Percentiles rank a stretch among this genome's conserved stretches.
Evolutionary conservation across 2,888 invertebrate species (phyloP).

Genomic region (Mallateleia sp.): DNA sequence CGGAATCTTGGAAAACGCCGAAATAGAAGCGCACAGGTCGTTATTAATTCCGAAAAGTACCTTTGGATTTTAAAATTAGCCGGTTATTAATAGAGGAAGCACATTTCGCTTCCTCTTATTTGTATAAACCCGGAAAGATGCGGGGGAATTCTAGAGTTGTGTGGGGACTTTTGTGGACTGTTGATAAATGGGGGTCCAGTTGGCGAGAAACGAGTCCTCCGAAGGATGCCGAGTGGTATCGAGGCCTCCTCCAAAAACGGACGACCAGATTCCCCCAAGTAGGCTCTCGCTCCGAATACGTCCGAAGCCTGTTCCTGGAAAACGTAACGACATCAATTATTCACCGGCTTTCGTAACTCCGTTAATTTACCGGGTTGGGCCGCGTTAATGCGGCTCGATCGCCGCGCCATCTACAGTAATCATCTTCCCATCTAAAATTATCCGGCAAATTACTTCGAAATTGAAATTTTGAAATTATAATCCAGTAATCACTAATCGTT

Average conservation of each 20-base stretch:
- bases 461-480: neutral
- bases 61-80: slow-evolving; percentile 49
- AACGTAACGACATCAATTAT: slow-evolving; percentile 72
- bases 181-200: slow-evolving; percentile 8
- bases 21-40: slow-evolving; percentile 8
- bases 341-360: slow-evolving; percentile 45
- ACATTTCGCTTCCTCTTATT: slow-evolving; percentile 23
- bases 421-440: neutral
- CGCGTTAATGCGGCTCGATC: slow-evolving; percentile 6
- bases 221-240: slow-evolving; percentile 73
- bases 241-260: slow-evolving; percentile 82
- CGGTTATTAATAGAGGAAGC: slow-evolving; percentile 53
- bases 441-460: neutral
- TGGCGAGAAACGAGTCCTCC: slow-evolving; percentile 51
- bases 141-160: neutral
- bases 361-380: slow-evolving; percentile 43
- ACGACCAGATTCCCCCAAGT: slow-evolving; percentile 73
- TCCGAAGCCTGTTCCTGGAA: slow-evolving; percentile 83
- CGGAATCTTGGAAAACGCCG: too few relatives aligned
- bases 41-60: slow-evolving; percentile 20
- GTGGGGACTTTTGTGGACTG: neutral
- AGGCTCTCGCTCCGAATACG: slow-evolving; percentile 80
- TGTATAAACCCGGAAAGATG: slow-evolving; percentile 16
- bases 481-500: too few relatives aligned
- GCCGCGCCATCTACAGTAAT: slow-evolving; percentile 11